Evolutionary conservation across 2,888 invertebrate species (phyloP).

Genomic region (Heliconius cydno): DNA sequence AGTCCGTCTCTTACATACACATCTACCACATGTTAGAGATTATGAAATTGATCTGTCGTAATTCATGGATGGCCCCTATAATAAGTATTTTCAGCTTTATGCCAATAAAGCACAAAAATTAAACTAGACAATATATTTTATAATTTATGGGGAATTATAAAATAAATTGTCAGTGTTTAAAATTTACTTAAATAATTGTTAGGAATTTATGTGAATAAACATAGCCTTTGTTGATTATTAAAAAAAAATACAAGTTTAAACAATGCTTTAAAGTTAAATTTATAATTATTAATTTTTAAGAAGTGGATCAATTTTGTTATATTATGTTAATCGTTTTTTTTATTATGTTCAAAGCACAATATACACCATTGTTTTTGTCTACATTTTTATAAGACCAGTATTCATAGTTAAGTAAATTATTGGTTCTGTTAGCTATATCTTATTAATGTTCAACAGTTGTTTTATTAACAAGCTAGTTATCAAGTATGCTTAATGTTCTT

Average conservation of each 20-base stretch:
- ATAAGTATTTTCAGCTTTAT: background rate
- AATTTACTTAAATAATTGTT: constrained; percentile 34
- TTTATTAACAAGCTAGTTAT: constrained; percentile 9
- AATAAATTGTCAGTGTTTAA: background rate
- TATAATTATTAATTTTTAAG: constrained; percentile 6
- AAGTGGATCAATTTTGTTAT: constrained; percentile 15
- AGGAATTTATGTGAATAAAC: constrained; percentile 1
- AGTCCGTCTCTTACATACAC: background rate
- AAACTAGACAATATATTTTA: background rate
- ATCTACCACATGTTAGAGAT: background rate
- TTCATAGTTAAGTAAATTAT: constrained; percentile 35
- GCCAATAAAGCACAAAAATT: constrained; percentile 7
- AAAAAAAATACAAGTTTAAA: background rate
- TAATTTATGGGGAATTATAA: background rate
- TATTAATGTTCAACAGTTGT: constrained; percentile 16
- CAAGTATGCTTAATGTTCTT: background rate
- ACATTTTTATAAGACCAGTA: constrained; percentile 28
- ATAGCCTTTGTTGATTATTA: constrained; percentile 4
- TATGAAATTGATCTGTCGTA: background rate
- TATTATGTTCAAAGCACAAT: constrained; percentile 16
- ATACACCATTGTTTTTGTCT: constrained; percentile 18
- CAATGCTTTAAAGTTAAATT: constrained; percentile 19
- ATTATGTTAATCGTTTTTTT: background rate
- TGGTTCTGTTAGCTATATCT: constrained; percentile 20
- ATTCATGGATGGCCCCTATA: background rate